Percentiles rank a stretch among this genome's conserved stretches.
phyloP scores from a whole-genome alignment of 2,888 invertebrate species.

The Cheilosia grossa region DNA sequence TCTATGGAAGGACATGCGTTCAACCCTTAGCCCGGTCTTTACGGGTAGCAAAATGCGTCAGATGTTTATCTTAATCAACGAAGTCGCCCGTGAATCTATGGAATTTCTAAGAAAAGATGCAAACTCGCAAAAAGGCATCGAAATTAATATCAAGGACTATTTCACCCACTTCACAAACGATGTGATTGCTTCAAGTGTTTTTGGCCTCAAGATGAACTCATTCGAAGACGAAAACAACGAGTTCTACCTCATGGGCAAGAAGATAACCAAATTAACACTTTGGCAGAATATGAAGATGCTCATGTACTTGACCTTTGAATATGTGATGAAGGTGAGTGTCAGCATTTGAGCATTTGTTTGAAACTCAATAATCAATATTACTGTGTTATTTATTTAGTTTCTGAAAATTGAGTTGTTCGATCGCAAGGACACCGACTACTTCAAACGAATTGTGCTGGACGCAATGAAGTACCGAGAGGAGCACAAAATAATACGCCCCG shows the following conservation, averaged over 20 bases:
- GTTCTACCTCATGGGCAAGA: constrained; percentile 84
- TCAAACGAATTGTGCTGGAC: constrained; percentile 81
- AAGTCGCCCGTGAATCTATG: constrained; percentile 77
- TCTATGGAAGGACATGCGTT: constrained; percentile 82
- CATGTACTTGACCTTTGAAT: constrained; percentile 67
- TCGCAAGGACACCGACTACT: constrained; percentile 80
- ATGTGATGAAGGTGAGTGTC: constrained; percentile 76
- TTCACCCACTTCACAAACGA: constrained; percentile 81
- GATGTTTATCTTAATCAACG: constrained; percentile 81
- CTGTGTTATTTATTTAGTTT: constrained; percentile 1
- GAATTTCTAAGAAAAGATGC: constrained; percentile 73
- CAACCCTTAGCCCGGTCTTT: constrained; percentile 82
- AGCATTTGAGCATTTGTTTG: too few species aligned
- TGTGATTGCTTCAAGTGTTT: constrained; percentile 83
- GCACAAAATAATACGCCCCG: constrained; percentile 84
- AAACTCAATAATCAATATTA: background rate
- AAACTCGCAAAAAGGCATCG: constrained; percentile 66
- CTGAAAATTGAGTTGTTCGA: constrained; percentile 79
- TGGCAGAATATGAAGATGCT: constrained; percentile 76
- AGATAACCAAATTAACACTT: constrained; percentile 80
- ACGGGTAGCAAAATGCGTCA: constrained; percentile 84
- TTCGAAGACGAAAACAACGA: constrained; percentile 84
- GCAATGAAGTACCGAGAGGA: constrained; percentile 83
- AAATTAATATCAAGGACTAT: constrained; percentile 82
- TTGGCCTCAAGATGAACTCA: constrained; percentile 84